These are phyloP conservation scores for Tychaedon coryphoeus DNA, from an alignment of 2,113 vertebrate species.

Conservation along the genomic window DNA sequence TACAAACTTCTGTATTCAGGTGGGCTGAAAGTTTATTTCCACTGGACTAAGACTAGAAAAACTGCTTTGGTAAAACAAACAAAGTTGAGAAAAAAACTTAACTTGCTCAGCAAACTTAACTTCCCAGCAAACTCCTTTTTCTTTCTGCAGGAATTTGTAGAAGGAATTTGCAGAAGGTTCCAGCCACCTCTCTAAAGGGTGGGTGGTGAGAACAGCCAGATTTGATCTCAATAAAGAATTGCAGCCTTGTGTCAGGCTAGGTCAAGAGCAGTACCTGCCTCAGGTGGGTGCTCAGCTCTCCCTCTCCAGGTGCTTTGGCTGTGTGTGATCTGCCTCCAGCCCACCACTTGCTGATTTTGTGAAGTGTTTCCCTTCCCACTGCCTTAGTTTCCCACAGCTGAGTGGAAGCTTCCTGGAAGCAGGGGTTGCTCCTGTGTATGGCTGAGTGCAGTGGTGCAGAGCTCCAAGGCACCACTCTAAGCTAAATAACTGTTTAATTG, in stretches of 20 bases:
- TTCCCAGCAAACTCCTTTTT: background rate
- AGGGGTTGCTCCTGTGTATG: background rate
- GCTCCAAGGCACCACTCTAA: background rate
- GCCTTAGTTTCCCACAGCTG: background rate
- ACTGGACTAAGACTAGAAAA: background rate
- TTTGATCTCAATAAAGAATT: background rate
- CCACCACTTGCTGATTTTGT: fast-evolving
- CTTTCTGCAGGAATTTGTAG: background rate
- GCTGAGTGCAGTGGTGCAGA: background rate
- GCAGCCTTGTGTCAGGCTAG: background rate
- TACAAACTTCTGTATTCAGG: background rate
- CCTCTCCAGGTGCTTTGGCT: background rate
- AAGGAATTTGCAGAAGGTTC: background rate
- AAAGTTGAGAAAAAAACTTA: background rate
- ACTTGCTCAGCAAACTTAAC: no score
- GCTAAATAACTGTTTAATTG: background rate
- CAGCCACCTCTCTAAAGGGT: background rate
- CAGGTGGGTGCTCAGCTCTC: background rate
- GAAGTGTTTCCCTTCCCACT: background rate
- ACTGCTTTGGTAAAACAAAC: background rate
- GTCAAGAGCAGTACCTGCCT: background rate
- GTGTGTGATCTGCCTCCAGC: background rate
- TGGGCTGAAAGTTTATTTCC: background rate
- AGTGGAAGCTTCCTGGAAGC: background rate
- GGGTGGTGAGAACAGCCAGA: background rate